Evolutionary conservation across 2,797 vertebrate species (phyloP).

Genomic region (Leucoraja ocellata): DNA sequence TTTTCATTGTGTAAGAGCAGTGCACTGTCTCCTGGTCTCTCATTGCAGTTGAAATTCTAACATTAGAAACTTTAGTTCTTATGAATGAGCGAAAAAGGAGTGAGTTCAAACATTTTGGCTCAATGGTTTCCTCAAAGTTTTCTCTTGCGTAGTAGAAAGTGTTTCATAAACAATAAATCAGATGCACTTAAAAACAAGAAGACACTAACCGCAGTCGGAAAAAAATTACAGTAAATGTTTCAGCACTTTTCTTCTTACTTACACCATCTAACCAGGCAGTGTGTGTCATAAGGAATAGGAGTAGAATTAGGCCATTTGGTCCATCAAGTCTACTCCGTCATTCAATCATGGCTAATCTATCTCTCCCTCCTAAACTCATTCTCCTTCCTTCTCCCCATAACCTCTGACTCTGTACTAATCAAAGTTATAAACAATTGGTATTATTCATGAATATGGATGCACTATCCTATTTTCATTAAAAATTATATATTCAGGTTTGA

Average conservation of each 20-base stretch:
- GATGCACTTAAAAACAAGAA: neutral
- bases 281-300: no score
- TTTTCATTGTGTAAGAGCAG: no score
- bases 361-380: no score
- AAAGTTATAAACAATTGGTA: neutral
- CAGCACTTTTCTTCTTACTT: neutral
- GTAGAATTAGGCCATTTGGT: no score
- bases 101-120: neutral
- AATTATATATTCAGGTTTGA: neutral
- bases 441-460: neutral
- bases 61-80: neutral
- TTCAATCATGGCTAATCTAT: no score
- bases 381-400: no score
- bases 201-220: neutral
- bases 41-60: neutral
- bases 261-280: neutral
- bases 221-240: neutral
- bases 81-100: no score
- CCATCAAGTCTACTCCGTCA: no score
- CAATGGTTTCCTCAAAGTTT: neutral
- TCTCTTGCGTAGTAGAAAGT: neutral
- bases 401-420: no score
- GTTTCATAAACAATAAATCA: neutral
- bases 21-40: neutral
- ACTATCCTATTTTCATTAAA: neutral